Conservation (phyloP, 2,797 vertebrate species). For the Manis pentadactyla region DNA sequence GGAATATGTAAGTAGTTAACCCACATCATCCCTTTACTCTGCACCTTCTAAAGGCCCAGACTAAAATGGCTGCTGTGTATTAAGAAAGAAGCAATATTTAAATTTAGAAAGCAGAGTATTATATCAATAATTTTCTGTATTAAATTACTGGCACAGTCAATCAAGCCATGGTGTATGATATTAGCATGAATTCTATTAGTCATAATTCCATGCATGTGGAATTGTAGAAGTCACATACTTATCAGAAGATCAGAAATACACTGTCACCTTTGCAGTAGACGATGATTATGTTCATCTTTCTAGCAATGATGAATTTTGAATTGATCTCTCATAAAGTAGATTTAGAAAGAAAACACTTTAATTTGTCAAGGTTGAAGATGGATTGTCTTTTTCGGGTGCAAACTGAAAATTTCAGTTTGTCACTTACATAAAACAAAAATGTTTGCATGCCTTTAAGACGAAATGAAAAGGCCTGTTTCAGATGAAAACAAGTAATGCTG, state of each 20-base stretch:
- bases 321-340: not conserved
- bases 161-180: not conserved
- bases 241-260: not conserved
- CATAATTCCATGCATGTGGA: not conserved
- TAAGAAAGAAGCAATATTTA: not conserved
- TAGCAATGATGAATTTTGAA: not conserved
- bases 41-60: not conserved
- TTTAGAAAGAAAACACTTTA: constrained; percentile 34
- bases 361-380: not conserved
- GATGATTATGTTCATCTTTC: not conserved
- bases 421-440: not conserved
- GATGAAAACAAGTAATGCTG: not conserved
- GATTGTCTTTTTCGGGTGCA: not conserved
- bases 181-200: not conserved
- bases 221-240: not conserved
- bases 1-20: not conserved
- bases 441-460: not conserved
- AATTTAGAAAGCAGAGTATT: not conserved
- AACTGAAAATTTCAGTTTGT: not conserved
- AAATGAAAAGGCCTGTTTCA: not conserved
- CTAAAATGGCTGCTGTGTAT: not conserved
- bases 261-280: not conserved
- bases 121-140: not conserved
- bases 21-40: not conserved
- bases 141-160: not conserved